Evolutionary conservation across 2,888 invertebrate species (phyloP), one percentile per base, ranked within the genome.

Genomic region (Metellina segmentata): DNA sequence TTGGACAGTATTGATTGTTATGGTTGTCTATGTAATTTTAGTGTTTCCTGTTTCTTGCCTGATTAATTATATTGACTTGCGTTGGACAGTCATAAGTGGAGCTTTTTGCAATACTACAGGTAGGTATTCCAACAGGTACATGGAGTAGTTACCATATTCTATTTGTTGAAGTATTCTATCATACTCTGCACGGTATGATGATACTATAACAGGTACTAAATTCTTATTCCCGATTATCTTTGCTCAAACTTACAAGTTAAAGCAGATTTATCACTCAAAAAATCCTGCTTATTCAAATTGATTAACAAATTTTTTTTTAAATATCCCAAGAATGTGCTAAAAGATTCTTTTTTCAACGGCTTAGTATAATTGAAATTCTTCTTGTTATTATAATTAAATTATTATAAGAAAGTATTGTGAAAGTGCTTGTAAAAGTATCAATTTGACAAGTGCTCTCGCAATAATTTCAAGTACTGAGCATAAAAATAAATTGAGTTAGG

Each of bases 1-100:
- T 95, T 99, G 98, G 99, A 98, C 99, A 49, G 98, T 98, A 72
- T 98, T 99, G 97, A 96, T 99, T 94, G 99, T 97, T 95, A 99
- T 99, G 99, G 96, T 98, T 93, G 96, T 97, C 2, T 99, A 99
- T 95, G 98, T 99, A 94, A 98, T 99, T 9, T 96, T 99, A 94
- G 98, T 99, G 94, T 98, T 99, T 94, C 99, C 99, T 0, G 99
- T 98, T 34, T 98, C 99, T 94, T 99, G 97, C 97, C 96, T 99
- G 90, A 96, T 99, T 94, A 98, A 99, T 95, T 98, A 97, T 96
- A 97, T 97, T 96, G 99, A 95, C 20, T 94, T 95, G 8, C 93
- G 95, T 48, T 92, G 94, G n/a, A 94, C 94, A 11, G 94, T 94
- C 6, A 91, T 95, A 6, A 93, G 95, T 51, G 95, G 95, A 16